These are phyloP conservation scores for Meganola albula DNA, from an alignment of 2,888 invertebrate species.

Conservation along the genomic window DNA sequence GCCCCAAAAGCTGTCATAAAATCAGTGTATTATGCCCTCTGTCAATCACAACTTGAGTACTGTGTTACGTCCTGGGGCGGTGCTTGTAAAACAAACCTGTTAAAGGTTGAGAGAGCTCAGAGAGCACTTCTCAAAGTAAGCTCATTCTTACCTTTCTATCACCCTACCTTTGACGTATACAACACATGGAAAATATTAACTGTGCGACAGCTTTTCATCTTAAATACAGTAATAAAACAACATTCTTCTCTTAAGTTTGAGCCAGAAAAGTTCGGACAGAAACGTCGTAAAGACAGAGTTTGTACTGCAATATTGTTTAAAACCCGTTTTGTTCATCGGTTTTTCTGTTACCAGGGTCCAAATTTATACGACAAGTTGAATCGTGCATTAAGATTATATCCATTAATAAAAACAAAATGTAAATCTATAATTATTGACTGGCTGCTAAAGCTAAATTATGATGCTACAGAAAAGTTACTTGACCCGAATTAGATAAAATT, in stretches of 20 bases:
- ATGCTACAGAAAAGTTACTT: constrained; percentile 1
- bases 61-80: constrained; percentile 19
- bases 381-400: constrained; percentile 1
- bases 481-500: too few relatives aligned
- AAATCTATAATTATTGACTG: not conserved
- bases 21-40: constrained; percentile 14
- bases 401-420: constrained; percentile 2
- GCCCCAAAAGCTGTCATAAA: constrained; percentile 11
- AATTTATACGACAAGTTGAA: constrained; percentile 3
- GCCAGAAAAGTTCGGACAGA: not conserved
- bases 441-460: constrained; percentile 1
- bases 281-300: constrained; percentile 4
- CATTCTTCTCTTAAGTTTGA: not conserved
- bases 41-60: constrained; percentile 17
- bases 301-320: not conserved
- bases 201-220: not conserved
- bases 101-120: constrained; percentile 1
- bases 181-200: not conserved
- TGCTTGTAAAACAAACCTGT: constrained; percentile 6
- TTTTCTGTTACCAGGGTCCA: constrained; percentile 4
- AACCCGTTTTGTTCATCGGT: constrained; percentile 3
- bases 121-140: constrained; percentile 4
- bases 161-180: constrained; percentile 2
- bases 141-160: constrained; percentile 1
- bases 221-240: not conserved